A percentile compares a stretch with the other conserved stretches of the same genome.
These are phyloP conservation scores for Delphinapterus leucas DNA, from an alignment of 2,113 vertebrate genomes.

Conservation along the genomic window DNA sequence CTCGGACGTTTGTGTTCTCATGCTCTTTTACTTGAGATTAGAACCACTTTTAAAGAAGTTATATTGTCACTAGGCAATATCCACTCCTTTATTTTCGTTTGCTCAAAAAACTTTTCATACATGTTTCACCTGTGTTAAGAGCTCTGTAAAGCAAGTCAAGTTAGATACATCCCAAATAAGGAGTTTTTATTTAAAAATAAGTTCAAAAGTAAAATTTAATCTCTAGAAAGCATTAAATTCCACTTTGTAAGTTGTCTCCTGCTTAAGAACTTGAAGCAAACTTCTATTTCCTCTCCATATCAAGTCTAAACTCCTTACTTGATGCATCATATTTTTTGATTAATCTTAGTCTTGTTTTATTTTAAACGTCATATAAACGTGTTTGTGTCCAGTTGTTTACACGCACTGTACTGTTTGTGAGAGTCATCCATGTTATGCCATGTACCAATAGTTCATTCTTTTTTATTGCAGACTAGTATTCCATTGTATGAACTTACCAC, in stretches of 20 bases:
- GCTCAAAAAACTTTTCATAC: not conserved
- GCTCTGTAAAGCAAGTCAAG: not conserved
- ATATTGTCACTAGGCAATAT: not conserved
- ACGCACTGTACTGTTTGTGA: not conserved
- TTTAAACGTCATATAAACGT: not conserved
- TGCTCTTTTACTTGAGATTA: constrained; percentile 23
- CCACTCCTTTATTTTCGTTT: constrained; percentile 6
- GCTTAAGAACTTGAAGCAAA: not conserved
- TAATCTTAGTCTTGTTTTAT: not conserved
- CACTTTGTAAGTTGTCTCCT: not conserved
- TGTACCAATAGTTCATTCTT: not conserved
- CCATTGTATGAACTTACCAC: not conserved
- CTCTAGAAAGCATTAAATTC: not conserved
- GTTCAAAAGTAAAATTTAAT: constrained; percentile 25
- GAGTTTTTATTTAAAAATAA: constrained; percentile 6
- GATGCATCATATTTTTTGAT: not conserved
- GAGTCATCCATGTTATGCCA: not conserved
- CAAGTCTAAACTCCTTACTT: not conserved
- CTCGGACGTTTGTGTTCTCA: not conserved
- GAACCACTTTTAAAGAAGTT: constrained; percentile 12
- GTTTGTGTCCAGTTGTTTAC: not conserved
- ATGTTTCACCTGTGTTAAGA: not conserved
- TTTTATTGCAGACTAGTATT: not conserved
- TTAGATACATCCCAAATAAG: not conserved
- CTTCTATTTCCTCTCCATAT: not conserved